Base-by-base conservation (phyloP, 2,888 invertebrate genomes). In the Ochlodes sylvanus region DNA sequence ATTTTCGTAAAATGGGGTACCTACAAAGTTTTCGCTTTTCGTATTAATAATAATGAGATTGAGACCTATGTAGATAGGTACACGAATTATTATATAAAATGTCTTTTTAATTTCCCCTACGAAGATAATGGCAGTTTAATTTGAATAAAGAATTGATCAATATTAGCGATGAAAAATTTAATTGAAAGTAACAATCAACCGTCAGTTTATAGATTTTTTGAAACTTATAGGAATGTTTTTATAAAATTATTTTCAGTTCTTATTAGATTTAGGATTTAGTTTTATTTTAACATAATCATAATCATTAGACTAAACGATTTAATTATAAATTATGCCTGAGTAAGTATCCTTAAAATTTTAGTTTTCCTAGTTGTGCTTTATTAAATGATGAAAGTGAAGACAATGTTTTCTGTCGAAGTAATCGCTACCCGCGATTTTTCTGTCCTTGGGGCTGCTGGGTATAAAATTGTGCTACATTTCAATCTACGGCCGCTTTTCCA, bases 291-390 rank as follows among this genome's bases (percentile, higher is more conserved):
- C 73, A 75, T 80, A 79, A 78, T 78, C 73, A 75, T 80, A 79
- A 78, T 78, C 79, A 73, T 80, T 75, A 82, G 83, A 86, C 79
- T 74, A 75, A 76, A 72, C 58, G 77, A 71, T 72, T 72, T 79
- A 75, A 73, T 70, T 73, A 63, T 75, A 90, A 91, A 92, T 90
- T 77, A 92, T 92, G 92, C 88, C 90, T 71, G 91, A 89, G 92
- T 92, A 76, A 92, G 92, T 88, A 74, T 32, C 7, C 56, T 61
- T 38, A 54, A 62, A 58, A 55, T 66, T 54, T 38, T 9, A 21
- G 9, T 38, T 21, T 41, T n/a, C n/a, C n/a, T 66, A 38, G 19
- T 17, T 27, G 7, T 14, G 50, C 2, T 27, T 27, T 27, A 27
- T 4, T 27, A 27, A 5, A 27, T 27, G 27, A 27, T 27, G 27